Base-by-base conservation (phyloP, 2,797 vertebrate genomes). In the Acanthis flammea region DNA sequence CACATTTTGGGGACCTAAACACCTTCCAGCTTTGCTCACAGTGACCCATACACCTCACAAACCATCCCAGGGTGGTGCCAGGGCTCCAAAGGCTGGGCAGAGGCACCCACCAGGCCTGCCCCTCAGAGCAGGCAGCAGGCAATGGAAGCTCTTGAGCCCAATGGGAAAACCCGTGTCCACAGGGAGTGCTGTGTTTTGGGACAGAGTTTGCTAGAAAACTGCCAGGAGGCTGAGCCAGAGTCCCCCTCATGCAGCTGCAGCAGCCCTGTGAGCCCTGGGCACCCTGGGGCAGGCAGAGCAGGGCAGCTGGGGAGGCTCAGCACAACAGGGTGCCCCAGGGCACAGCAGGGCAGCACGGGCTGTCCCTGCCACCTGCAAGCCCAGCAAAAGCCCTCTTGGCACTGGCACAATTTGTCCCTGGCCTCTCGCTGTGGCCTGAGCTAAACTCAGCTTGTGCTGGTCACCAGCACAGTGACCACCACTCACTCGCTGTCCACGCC, bases 401-500 rank as follows among this genome's bases (percentile, higher is more conserved):
- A 61, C 19, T 7, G 66, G 57, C 66, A 82, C n/a, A 33, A 10
- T 8, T 19, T 31, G 16, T 53, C 35, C 81, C 19, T 31, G 5
- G 24, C 15, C 47, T 90, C 54, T 83, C 1, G 0, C 68, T 17
- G 67, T 18, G 51, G 55, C 80, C 68, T 28, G 14, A 77, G 44
- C n/a, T 85, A 50, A 93, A 42, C 53, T 45, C 86, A 45, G 70
- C 39, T 12, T 25, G 19, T 0, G 0, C 54, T 3, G 6, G 60
- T 37, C 82, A 51, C 63, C 62, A 54, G 53, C 25, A 3, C 3
- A 3, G 76, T 16, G 50, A 22, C 31, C 23, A 30, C 5, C 17
- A 8, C 21, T 31, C 2, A 0, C 35, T 48, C 0, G 0, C 30
- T 63, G 45, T 22, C 45, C 9, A 3, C 0, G 0, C n/a, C 0